These are phyloP conservation scores for Scomber colias DNA, from an alignment of 2,113 vertebrate genomes.

Conservation along the genomic window DNA sequence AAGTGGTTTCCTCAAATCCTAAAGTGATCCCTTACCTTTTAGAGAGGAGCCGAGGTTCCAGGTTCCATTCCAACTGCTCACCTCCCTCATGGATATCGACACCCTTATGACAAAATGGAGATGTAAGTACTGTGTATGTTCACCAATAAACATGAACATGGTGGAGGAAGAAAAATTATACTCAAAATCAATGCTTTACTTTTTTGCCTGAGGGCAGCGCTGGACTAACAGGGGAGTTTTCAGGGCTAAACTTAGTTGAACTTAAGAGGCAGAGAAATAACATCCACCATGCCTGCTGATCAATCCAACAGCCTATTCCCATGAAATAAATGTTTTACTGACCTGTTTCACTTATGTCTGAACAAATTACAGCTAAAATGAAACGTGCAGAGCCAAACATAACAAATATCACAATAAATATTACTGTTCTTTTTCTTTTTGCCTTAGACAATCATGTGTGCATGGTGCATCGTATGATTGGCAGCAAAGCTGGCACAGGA, in stretches of 20 bases:
- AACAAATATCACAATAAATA: background rate
- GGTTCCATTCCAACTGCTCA: constrained; percentile 96
- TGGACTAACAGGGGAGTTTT: constrained; percentile 1
- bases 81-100: constrained; percentile 94
- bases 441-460: constrained; percentile 94
- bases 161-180: background rate
- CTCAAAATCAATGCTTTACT: background rate
- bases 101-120: constrained; percentile 98
- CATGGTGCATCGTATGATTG: constrained; percentile 98
- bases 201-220: constrained; percentile 7
- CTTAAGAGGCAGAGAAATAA: constrained; percentile 3
- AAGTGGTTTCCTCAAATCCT: background rate
- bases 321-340: constrained; percentile 18
- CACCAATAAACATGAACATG: background rate
- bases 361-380: background rate
- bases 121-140: constrained; percentile 85
- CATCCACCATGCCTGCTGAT: constrained; percentile 3
- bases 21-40: constrained; percentile 22
- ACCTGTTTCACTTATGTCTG: background rate
- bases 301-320: constrained; percentile 18
- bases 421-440: constrained; percentile 15
- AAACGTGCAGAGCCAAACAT: constrained; percentile 1
- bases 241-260: constrained; percentile 25
- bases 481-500: constrained; percentile 93
- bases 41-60: constrained; percentile 98